These are phyloP conservation scores for Callipepla squamata DNA, from an alignment of 2,113 vertebrate species.

Conservation along the genomic window DNA sequence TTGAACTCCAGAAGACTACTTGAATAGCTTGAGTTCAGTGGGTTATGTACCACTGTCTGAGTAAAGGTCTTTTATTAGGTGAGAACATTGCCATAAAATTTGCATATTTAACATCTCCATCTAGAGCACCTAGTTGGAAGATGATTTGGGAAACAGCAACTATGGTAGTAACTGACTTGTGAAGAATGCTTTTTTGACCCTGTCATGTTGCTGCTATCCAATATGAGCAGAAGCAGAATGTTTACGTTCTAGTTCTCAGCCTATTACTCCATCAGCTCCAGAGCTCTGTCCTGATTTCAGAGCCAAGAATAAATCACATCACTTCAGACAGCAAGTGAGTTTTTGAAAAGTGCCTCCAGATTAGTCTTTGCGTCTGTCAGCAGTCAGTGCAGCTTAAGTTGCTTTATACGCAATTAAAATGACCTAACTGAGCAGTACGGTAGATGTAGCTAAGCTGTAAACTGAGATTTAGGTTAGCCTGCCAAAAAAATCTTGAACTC, in stretches of 20 bases:
- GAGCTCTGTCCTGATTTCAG: background rate
- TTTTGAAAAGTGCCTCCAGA: background rate
- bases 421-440: rapidly evolving
- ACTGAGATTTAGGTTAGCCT: background rate
- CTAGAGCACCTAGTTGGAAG: background rate
- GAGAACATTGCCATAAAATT: background rate
- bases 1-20: background rate
- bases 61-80: background rate
- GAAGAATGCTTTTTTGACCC: background rate
- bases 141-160: background rate
- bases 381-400: background rate
- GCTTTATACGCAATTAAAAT: background rate
- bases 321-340: background rate
- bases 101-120: background rate
- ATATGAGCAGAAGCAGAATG: background rate
- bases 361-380: conserved; percentile 6
- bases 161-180: background rate
- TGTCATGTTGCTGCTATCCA: rapidly evolving
- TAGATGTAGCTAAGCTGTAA: background rate
- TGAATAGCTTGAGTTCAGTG: rapidly evolving
- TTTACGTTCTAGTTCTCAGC: background rate
- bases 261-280: background rate
- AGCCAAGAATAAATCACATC: conserved; percentile 17
- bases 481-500: background rate
- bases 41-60: background rate